Conservation (phyloP, 2,113 vertebrate genomes). For the Aphyosemion australe region DNA sequence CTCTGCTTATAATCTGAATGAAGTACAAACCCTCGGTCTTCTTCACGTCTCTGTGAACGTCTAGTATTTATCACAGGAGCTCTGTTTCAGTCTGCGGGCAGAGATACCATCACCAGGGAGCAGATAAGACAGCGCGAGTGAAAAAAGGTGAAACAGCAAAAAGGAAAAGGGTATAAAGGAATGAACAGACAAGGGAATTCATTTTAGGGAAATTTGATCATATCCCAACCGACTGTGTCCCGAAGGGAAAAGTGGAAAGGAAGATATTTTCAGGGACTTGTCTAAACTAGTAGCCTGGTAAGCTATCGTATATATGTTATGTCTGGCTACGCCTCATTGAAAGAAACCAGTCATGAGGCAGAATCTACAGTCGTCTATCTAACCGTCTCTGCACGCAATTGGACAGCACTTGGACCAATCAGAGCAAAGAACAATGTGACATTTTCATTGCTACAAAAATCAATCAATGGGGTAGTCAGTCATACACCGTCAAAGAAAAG, state of each 20-base stretch:
- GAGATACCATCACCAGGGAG: slow-evolving; percentile 52
- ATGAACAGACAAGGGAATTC: slow-evolving; percentile 11
- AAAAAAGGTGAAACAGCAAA: slow-evolving; percentile 24
- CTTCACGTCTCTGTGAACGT: slow-evolving; percentile 28
- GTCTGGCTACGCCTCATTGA: too few species aligned
- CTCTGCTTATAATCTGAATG: slow-evolving; percentile 13
- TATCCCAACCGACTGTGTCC: neutral
- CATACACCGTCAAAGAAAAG: too few species aligned
- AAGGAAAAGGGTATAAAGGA: slow-evolving; percentile 11
- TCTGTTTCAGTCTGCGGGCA: slow-evolving; percentile 61
- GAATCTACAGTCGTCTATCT: too few species aligned
- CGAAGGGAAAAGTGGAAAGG: neutral
- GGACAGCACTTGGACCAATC: too few species aligned
- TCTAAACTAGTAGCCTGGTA: too few species aligned
- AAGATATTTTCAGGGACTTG: neutral
- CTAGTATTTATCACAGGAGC: slow-evolving; percentile 58
- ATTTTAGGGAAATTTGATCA: slow-evolving; percentile 13
- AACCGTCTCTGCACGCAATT: too few species aligned
- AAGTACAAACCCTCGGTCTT: slow-evolving; percentile 14
- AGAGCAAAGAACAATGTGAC: too few species aligned
- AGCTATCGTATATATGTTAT: too few species aligned
- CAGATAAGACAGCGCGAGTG: slow-evolving; percentile 60
- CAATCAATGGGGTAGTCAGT: too few species aligned
- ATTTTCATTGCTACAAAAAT: too few species aligned
- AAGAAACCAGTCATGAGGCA: too few species aligned